phyloP scores from a whole-genome alignment of 2,888 invertebrate species.

The Sphaerophoria rueppellii region DNA sequence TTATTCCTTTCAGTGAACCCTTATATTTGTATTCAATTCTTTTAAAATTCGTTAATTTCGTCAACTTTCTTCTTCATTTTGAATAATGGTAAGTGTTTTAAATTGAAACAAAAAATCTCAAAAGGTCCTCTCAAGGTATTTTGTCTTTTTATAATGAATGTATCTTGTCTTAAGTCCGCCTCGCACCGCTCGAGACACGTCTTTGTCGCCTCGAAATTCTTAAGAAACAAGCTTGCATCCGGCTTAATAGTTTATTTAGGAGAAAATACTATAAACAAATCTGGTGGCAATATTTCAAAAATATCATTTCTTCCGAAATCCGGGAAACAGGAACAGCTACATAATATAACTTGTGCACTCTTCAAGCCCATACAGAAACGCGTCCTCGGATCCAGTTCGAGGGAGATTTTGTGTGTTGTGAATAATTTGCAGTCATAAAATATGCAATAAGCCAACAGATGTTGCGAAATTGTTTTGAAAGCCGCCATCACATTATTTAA shows the following conservation, averaged over 20 bases:
- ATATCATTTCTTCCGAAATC: constrained; percentile 67
- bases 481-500: constrained; percentile 82
- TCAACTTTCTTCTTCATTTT: constrained; percentile 8
- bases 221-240: constrained; percentile 37
- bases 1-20: neutral
- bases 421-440: constrained; percentile 83
- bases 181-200: neutral
- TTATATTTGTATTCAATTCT: neutral
- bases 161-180: constrained; percentile 1
- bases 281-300: constrained; percentile 73
- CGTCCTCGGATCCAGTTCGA: neutral
- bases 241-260: constrained; percentile 43
- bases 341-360: constrained; percentile 5
- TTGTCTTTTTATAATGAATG: constrained; percentile 8
- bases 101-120: constrained; percentile 44
- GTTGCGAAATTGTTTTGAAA: constrained; percentile 82
- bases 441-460: constrained; percentile 83
- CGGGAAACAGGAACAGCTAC: constrained; percentile 20
- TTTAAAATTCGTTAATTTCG: constrained; percentile 29
- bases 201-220: constrained; percentile 3
- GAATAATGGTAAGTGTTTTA: constrained; percentile 61
- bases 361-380: neutral
- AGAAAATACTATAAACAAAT: constrained; percentile 44
- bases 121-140: constrained; percentile 7
- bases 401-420: constrained; percentile 80